Conservation (phyloP, 2,113 vertebrate genomes). For the Scalopus aquaticus region DNA sequence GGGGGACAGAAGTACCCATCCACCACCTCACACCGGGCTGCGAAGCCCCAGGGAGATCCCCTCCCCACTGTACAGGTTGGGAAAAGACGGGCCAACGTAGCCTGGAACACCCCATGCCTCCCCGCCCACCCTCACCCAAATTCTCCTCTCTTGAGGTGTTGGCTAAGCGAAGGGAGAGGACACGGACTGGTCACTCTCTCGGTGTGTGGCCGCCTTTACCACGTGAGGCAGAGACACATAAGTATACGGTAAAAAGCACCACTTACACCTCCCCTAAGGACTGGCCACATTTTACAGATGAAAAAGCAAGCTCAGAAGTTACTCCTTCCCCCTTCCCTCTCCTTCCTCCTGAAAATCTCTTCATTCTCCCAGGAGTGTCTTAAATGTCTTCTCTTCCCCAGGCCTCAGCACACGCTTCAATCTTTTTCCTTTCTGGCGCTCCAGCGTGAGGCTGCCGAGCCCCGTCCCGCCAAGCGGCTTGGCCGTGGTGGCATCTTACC, state of each 20-base stretch:
- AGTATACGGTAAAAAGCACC: not conserved
- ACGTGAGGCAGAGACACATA: not conserved
- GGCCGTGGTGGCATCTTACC: accelerated
- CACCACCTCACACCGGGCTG: not conserved
- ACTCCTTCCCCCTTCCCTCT: not conserved
- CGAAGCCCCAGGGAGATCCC: not conserved
- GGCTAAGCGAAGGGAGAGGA: not conserved
- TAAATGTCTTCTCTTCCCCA: not conserved
- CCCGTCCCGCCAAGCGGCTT: accelerated
- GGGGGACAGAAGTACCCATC: no score
- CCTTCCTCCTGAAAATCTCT: not conserved
- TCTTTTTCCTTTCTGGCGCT: not conserved
- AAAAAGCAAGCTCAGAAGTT: not conserved
- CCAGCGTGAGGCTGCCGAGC: not conserved
- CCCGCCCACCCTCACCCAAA: not conserved
- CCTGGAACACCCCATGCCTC: not conserved
- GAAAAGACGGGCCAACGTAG: not conserved
- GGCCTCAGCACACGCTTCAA: not conserved
- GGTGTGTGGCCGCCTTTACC: not conserved
- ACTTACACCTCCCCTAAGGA: not conserved
- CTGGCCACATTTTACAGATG: not conserved
- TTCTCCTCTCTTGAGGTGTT: not conserved
- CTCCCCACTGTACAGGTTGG: not conserved
- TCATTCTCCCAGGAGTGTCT: not conserved
- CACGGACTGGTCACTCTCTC: no score